These are phyloP conservation scores for Eidolon helvum DNA, from an alignment of 2,113 vertebrate genomes.

Conservation along the genomic window DNA sequence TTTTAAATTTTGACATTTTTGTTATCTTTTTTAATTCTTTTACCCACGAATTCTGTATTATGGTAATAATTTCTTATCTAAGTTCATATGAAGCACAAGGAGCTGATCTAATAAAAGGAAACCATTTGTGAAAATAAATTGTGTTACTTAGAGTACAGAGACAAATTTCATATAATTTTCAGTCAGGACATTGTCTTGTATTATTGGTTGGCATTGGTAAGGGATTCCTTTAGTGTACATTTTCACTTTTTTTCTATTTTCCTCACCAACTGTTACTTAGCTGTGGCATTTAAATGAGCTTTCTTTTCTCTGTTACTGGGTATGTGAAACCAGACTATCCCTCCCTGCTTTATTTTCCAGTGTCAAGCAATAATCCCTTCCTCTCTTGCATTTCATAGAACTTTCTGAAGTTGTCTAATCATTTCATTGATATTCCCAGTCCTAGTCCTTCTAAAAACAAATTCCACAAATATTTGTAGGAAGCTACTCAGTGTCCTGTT, in stretches of 20 bases:
- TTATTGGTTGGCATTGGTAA: neutral
- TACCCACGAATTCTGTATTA: neutral
- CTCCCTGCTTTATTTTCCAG: neutral
- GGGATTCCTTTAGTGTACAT: neutral
- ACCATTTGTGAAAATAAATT: neutral
- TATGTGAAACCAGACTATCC: neutral
- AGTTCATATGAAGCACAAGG: neutral
- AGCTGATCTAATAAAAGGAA: neutral
- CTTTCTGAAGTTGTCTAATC: neutral
- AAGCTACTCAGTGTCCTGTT: neutral
- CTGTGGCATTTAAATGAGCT: neutral
- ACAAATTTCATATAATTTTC: neutral
- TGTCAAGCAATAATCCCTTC: neutral
- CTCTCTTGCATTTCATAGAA: neutral
- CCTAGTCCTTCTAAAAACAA: conserved; percentile 38
- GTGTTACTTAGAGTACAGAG: neutral
- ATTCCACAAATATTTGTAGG: conserved; percentile 38
- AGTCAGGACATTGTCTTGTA: neutral
- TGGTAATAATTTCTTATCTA: neutral
- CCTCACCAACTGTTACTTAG: neutral
- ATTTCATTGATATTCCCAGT: neutral
- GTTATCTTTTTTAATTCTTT: neutral
- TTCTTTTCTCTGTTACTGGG: neutral
- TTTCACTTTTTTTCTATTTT: neutral
- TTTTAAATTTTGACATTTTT: conserved; percentile 20